Evolutionary conservation across 2,113 vertebrate species (phyloP).

Genomic region (Condylura cristata): DNA sequence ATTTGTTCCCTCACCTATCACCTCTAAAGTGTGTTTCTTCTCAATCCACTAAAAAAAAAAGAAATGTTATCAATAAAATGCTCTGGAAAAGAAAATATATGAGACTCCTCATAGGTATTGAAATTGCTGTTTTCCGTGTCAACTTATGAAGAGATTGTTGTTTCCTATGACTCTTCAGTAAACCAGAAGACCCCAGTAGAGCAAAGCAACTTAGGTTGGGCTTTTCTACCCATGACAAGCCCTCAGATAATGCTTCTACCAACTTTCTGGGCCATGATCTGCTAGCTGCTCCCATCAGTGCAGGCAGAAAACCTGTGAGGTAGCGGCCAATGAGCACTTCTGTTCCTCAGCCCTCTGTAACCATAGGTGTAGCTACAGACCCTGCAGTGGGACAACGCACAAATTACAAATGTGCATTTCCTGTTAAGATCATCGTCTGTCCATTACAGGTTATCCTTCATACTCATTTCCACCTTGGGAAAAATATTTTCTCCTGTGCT

Average conservation of each 20-base stretch:
- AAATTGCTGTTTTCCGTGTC: neutral
- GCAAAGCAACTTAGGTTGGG: neutral
- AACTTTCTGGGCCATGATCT: neutral
- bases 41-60: neutral
- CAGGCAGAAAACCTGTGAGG: neutral
- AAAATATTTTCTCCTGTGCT: neutral
- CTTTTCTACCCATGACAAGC: neutral
- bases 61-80: neutral
- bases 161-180: neutral
- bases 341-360: neutral
- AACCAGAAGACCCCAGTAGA: neutral
- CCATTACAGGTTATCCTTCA: neutral
- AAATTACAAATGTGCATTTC: neutral
- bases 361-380: no score
- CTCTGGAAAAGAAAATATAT: neutral
- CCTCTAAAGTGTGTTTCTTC: neutral
- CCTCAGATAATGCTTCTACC: neutral
- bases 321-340: neutral
- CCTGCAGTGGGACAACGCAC: neutral
- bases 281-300: neutral
- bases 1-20: neutral
- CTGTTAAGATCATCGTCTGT: neutral
- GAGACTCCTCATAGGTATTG: neutral
- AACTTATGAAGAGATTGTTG: neutral
- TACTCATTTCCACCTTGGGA: neutral